Evolutionary conservation across 2,113 vertebrate genomes (phyloP).

Genomic region (Pituophis catenifer): DNA sequence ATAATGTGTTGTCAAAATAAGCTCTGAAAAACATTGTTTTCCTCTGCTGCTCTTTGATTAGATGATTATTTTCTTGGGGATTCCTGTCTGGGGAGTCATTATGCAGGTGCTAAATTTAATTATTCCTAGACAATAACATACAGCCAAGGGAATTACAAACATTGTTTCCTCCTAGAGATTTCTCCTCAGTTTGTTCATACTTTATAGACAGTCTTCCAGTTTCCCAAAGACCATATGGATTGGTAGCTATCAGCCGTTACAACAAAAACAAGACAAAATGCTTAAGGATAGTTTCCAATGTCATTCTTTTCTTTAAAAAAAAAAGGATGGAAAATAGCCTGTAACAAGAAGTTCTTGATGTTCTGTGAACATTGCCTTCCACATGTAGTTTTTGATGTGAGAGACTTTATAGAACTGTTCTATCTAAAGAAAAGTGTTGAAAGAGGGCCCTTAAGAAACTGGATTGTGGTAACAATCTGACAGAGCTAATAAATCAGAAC

Average conservation of each 20-base stretch:
- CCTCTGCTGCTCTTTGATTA: background rate
- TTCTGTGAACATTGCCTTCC: background rate
- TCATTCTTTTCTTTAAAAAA: background rate
- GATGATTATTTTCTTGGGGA: background rate
- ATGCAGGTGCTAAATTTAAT: background rate
- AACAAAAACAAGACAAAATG: background rate
- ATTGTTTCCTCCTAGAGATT: background rate
- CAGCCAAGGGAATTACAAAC: background rate
- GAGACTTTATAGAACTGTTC: background rate
- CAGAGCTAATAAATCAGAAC: background rate
- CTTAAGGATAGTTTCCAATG: background rate
- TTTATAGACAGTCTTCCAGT: background rate
- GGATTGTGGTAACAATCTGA: background rate
- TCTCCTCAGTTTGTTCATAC: background rate
- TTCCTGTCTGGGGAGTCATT: background rate
- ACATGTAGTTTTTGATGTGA: background rate
- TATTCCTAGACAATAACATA: background rate
- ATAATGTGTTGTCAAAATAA: background rate
- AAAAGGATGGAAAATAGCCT: background rate
- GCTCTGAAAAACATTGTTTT: background rate
- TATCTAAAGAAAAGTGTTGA: background rate
- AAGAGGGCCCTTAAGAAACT: background rate
- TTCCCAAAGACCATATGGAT: background rate
- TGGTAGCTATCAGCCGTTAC: background rate
- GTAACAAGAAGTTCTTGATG: background rate